Percentiles rank a stretch among this genome's conserved stretches.
These are phyloP conservation scores for Thereva unica DNA, from an alignment of 2,888 invertebrate genomes.

Conservation along the genomic window DNA sequence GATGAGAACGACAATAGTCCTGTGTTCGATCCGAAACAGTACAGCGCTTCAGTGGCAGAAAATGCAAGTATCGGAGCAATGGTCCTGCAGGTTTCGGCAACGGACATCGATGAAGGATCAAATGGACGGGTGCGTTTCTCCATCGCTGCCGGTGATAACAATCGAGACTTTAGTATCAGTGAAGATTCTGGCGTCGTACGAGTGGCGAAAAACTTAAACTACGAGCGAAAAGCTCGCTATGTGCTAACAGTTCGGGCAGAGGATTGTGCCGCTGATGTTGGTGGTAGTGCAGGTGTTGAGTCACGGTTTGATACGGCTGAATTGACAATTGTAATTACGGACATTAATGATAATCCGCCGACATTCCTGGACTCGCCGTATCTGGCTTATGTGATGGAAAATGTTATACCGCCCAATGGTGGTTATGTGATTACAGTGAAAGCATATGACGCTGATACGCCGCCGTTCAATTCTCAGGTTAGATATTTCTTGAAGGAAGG, in stretches of 20 bases:
- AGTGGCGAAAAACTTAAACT: constrained; percentile 91
- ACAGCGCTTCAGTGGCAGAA: constrained; percentile 87
- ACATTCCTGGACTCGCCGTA: constrained; percentile 94
- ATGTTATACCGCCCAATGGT: constrained; percentile 77
- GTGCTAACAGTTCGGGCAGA: constrained; percentile 83
- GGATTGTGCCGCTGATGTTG: constrained; percentile 77
- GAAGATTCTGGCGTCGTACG: constrained; percentile 90
- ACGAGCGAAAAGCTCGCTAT: constrained; percentile 85
- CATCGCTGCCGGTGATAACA: constrained; percentile 85
- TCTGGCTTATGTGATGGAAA: constrained; percentile 91
- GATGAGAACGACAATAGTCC: constrained; percentile 92
- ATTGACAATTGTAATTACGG: constrained; percentile 81
- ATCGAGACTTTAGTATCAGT: constrained; percentile 87
- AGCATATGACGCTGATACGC: constrained; percentile 89
- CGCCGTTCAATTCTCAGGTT: constrained; percentile 86
- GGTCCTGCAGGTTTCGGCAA: constrained; percentile 86
- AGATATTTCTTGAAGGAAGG: constrained; percentile 93
- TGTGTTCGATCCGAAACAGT: constrained; percentile 85
- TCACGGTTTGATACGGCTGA: constrained; percentile 76
- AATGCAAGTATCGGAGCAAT: constrained; percentile 93
- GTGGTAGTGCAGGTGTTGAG: constrained; percentile 43
- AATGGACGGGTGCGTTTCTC: constrained; percentile 93
- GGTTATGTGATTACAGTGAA: constrained; percentile 82
- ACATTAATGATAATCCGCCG: constrained; percentile 93
- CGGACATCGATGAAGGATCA: constrained; percentile 83